These are phyloP conservation scores for Scotopteryx bipunctaria DNA, from an alignment of 2,888 invertebrate species.

Conservation along the genomic window DNA sequence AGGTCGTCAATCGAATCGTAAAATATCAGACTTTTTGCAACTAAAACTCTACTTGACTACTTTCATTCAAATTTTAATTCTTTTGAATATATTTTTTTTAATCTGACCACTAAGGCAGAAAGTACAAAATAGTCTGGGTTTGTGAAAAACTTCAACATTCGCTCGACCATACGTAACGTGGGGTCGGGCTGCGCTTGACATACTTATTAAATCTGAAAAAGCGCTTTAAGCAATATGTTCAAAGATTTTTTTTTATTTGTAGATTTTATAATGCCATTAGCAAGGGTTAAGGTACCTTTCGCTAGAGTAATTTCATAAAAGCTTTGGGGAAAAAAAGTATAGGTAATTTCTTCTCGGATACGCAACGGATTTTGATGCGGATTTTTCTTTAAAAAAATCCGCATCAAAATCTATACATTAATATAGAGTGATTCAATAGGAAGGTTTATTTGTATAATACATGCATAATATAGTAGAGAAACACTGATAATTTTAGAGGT, in stretches of 20 bases:
- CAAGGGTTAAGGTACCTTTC: not conserved
- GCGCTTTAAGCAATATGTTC: slow-evolving; percentile 26
- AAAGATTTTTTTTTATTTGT: slow-evolving; percentile 29
- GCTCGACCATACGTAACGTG: slow-evolving; percentile 32
- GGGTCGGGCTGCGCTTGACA: slow-evolving; percentile 35
- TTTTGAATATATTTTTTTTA: not conserved
- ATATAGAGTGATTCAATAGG: too few relatives aligned
- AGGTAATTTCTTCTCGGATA: not conserved
- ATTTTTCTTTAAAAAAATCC: too few relatives aligned
- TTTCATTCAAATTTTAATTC: too few relatives aligned
- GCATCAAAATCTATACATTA: too few relatives aligned
- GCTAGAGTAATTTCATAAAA: not conserved
- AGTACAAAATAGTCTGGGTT: slow-evolving; percentile 22
- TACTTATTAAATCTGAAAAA: slow-evolving; percentile 36
- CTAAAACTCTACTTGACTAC: too few relatives aligned
- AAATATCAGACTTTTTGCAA: too few relatives aligned
- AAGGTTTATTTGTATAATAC: too few relatives aligned
- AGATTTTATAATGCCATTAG: slow-evolving; percentile 14
- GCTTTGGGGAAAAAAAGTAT: not conserved
- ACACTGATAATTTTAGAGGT: too few relatives aligned
- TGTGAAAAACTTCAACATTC: slow-evolving; percentile 24
- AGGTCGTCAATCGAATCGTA: too few relatives aligned
- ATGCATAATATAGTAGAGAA: too few relatives aligned
- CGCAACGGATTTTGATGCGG: too few relatives aligned
- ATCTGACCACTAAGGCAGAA: slow-evolving; percentile 1